Percentiles rank a stretch among this genome's conserved stretches.
Conservation (phyloP, 2,113 vertebrate species). For the Phrynosoma platyrhinos region DNA sequence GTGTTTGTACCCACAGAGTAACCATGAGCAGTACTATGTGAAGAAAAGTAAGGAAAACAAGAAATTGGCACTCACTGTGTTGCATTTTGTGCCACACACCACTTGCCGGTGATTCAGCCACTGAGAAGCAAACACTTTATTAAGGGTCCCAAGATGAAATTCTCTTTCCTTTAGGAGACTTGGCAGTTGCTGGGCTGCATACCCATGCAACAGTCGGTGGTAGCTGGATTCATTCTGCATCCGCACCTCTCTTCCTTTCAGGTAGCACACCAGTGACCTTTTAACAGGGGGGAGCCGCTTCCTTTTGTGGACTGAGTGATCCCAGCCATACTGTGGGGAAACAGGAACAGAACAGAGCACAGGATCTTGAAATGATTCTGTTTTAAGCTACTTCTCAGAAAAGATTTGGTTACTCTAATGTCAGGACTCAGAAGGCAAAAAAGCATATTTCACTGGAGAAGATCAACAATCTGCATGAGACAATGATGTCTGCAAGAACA, state of each 20-base stretch:
- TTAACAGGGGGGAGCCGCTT: slow-evolving; percentile 84
- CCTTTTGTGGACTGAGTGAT: slow-evolving; percentile 78
- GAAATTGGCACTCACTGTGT: slow-evolving; percentile 86
- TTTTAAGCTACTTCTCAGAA: background rate
- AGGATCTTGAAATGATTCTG: background rate
- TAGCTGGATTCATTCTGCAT: slow-evolving; percentile 88
- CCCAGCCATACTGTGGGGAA: slow-evolving; percentile 77
- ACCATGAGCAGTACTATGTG: background rate
- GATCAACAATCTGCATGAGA: too few species aligned
- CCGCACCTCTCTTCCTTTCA: slow-evolving; percentile 91
- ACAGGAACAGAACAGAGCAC: fast-evolving
- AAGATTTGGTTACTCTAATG: background rate
- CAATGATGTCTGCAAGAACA: too few species aligned
- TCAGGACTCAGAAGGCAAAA: too few species aligned
- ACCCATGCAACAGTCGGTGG: slow-evolving; percentile 85
- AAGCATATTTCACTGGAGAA: too few species aligned
- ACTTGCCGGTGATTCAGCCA: slow-evolving; percentile 98
- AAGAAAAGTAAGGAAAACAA: background rate
- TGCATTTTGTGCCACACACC: slow-evolving; percentile 98
- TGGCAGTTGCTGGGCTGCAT: slow-evolving; percentile 92
- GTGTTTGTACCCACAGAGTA: fast-evolving
- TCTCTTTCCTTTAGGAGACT: slow-evolving; percentile 91
- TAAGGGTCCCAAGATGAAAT: slow-evolving; percentile 93
- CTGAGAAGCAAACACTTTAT: slow-evolving; percentile 98
- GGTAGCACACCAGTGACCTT: slow-evolving; percentile 90